phyloP scores from a whole-genome alignment of 2,888 invertebrate species.

The Cosmorhoe ocellata region DNA sequence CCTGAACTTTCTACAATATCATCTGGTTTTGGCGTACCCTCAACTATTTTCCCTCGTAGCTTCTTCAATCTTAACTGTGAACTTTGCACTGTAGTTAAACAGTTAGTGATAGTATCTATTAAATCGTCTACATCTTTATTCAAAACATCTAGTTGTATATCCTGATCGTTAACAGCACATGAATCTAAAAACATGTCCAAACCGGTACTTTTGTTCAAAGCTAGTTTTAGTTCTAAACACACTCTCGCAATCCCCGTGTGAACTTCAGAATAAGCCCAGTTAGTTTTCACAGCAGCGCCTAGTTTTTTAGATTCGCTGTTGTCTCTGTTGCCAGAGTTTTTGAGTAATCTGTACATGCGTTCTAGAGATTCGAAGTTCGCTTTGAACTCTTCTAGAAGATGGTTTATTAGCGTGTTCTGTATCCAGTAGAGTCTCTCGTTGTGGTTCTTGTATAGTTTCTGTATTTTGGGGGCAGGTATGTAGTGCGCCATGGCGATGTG shows the following conservation, averaged over 20 bases:
- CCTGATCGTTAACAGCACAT: conserved; percentile 64
- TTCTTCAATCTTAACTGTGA: conserved; percentile 69
- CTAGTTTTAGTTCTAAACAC: conserved; percentile 65
- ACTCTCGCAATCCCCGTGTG: conserved; percentile 66
- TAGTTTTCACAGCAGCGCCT: conserved; percentile 54
- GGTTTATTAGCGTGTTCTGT: conserved; percentile 55
- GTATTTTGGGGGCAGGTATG: conserved; percentile 45
- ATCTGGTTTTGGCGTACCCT: conserved; percentile 36
- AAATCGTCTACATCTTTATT: conserved; percentile 68
- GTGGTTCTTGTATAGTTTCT: conserved; percentile 61
- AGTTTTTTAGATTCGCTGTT: conserved; percentile 47
- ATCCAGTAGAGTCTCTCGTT: conserved; percentile 75
- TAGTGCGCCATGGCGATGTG: conserved; percentile 69
- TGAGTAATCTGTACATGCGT: conserved; percentile 68
- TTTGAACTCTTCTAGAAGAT: conserved; percentile 53
- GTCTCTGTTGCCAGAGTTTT: conserved; percentile 62
- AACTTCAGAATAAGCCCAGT: conserved; percentile 72
- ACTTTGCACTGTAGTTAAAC: conserved; percentile 58
- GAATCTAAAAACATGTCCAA: conserved; percentile 72
- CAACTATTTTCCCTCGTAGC: conserved; percentile 54
- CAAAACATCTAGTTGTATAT: conserved; percentile 59
- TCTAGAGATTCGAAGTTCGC: conserved; percentile 60
- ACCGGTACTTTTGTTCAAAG: conserved; percentile 61
- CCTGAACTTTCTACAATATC: conserved; percentile 41
- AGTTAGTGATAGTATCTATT: conserved; percentile 63